Conservation (phyloP, 2,113 vertebrate genomes). For the Osmerus eperlanus region DNA sequence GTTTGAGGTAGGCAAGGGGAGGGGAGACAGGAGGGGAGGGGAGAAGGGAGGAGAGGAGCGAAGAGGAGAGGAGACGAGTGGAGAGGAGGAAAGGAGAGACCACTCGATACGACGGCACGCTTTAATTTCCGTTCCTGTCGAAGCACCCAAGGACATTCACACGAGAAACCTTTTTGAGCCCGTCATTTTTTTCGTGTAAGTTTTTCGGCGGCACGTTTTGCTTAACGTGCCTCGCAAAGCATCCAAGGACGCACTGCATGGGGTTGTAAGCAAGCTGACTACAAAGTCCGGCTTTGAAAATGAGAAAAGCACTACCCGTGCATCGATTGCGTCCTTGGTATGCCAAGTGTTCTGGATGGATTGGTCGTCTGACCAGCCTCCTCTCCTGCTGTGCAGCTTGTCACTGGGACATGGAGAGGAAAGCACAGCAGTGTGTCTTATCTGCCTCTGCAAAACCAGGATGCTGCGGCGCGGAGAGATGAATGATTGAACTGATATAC, state of each 20-base stretch:
- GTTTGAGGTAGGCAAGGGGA: conserved; percentile 76
- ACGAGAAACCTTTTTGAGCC: no score
- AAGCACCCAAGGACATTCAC: no score
- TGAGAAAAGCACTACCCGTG: no score
- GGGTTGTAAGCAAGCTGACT: background rate
- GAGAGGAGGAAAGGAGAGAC: background rate
- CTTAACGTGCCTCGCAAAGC: background rate
- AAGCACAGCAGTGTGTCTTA: conserved; percentile 20
- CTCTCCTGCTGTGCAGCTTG: conserved; percentile 7
- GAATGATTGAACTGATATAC: background rate
- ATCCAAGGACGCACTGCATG: background rate
- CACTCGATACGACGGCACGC: no score
- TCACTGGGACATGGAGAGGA: background rate
- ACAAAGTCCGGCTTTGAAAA: no score
- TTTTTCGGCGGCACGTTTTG: no score
- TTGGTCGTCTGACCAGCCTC: conserved; percentile 14
- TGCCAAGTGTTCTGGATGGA: conserved; percentile 10
- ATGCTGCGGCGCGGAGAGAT: conserved; percentile 32
- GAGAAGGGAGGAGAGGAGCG: background rate
- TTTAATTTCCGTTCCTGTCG: no score
- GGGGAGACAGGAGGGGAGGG: background rate
- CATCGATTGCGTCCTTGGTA: conserved; percentile 15
- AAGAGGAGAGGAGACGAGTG: conserved; percentile 6
- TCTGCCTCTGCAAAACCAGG: conserved; percentile 39
- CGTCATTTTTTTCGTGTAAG: no score